phyloP scores from a whole-genome alignment of 2,888 invertebrate genomes.

The Eilema sororculum region DNA sequence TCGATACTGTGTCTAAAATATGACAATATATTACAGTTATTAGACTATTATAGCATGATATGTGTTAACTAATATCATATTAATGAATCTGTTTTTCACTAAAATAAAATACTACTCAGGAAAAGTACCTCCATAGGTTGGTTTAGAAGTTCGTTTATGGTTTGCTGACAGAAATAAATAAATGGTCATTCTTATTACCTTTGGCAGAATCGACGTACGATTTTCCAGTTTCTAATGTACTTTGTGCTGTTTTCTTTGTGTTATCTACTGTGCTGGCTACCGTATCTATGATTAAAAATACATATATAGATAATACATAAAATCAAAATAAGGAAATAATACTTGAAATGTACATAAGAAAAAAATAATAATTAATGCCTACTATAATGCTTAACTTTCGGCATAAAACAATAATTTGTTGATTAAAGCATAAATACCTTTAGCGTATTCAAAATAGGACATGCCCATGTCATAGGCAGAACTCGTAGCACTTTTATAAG shows the following conservation, averaged over 20 bases:
- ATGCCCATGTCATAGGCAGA: constrained; percentile 71
- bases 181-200: constrained; percentile 59
- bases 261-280: constrained; percentile 75
- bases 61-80: not conserved
- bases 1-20: constrained; percentile 61
- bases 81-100: not conserved
- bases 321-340: constrained; percentile 13
- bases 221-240: constrained; percentile 71
- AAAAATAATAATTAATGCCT: too few relatives aligned
- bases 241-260: constrained; percentile 79
- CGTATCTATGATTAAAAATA: constrained; percentile 65
- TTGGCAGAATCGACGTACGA: constrained; percentile 71
- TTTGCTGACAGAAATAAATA: not conserved
- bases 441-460: constrained; percentile 69
- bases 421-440: constrained; percentile 50
- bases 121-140: not conserved
- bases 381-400: too few relatives aligned
- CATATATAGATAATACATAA: constrained; percentile 33
- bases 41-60: not conserved
- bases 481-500: constrained; percentile 64
- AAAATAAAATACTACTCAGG: not conserved
- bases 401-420: not conserved
- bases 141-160: too few relatives aligned
- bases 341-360: constrained; percentile 23
- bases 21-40: constrained; percentile 17